These are phyloP conservation scores for Tiliacea citrago DNA, from an alignment of 2,888 invertebrate species.

Conservation along the genomic window DNA sequence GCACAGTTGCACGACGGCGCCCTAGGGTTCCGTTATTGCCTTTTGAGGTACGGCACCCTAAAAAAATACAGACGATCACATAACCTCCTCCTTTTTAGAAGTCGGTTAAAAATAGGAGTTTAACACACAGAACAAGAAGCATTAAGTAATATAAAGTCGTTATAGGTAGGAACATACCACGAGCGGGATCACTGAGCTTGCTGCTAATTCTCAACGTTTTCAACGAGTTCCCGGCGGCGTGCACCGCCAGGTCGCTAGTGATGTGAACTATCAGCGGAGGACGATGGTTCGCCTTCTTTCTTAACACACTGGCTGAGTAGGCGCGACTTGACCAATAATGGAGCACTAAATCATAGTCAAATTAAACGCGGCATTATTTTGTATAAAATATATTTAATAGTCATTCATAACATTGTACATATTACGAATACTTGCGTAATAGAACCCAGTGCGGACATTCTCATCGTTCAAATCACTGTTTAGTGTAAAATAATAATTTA, in stretches of 20 bases:
- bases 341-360: slow-evolving; percentile 4
- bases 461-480: slow-evolving; percentile 12
- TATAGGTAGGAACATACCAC: no score
- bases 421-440: slow-evolving; percentile 47
- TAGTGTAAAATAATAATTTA: slow-evolving; percentile 62
- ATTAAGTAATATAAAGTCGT: no score
- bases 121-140: neutral
- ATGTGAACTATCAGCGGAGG: slow-evolving; percentile 68
- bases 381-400: slow-evolving; percentile 69
- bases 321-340: slow-evolving; percentile 1
- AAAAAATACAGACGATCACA: no score
- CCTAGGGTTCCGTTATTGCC: no score
- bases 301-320: slow-evolving; percentile 22
- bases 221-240: neutral
- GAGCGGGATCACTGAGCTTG: neutral
- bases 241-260: slow-evolving; percentile 62
- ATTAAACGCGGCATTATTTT: slow-evolving; percentile 26
- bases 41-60: no score
- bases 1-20: no score
- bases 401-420: slow-evolving; percentile 53
- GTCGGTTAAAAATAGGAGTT: neutral
- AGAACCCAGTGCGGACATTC: slow-evolving; percentile 39
- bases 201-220: slow-evolving; percentile 12
- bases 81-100: no score
- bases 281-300: slow-evolving; percentile 62